Evolutionary conservation across 2,113 vertebrate genomes (phyloP).

Genomic region (Heloderma charlesbogerti): DNA sequence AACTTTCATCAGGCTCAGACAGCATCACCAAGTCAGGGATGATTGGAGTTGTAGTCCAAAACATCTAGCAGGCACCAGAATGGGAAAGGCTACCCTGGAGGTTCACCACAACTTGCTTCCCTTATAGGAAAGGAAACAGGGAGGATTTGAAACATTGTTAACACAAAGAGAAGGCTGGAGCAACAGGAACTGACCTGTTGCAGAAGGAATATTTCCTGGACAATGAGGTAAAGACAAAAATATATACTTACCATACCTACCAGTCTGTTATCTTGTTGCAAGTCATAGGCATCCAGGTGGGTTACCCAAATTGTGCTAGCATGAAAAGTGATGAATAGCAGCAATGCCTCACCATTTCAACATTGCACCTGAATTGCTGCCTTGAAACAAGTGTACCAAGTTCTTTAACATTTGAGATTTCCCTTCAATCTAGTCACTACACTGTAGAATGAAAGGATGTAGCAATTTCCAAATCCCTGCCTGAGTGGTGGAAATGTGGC

Average conservation of each 20-base stretch:
- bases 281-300: not conserved
- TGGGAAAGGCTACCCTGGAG: not conserved
- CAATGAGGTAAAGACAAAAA: too few relatives aligned
- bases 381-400: too few relatives aligned
- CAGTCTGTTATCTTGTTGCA: not conserved
- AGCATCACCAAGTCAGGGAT: too few relatives aligned
- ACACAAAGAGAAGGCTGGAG: not conserved
- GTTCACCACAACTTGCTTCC: not conserved
- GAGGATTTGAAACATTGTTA: not conserved
- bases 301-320: not conserved
- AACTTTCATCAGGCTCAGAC: too few relatives aligned
- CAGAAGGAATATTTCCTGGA: not conserved
- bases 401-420: too few relatives aligned
- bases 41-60: too few relatives aligned
- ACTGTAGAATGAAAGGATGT: not conserved
- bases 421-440: too few relatives aligned
- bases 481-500: not conserved
- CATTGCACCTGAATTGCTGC: too few relatives aligned
- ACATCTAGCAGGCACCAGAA: too few relatives aligned
- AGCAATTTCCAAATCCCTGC: not conserved
- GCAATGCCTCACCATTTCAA: not conserved
- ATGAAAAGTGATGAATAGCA: not conserved
- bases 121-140: not conserved
- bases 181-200: not conserved
- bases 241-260: not conserved